Percentiles rank a stretch among this genome's conserved stretches.
Evolutionary conservation across 2,888 invertebrate species (phyloP).

Genomic region (Drosophila infuscata): DNA sequence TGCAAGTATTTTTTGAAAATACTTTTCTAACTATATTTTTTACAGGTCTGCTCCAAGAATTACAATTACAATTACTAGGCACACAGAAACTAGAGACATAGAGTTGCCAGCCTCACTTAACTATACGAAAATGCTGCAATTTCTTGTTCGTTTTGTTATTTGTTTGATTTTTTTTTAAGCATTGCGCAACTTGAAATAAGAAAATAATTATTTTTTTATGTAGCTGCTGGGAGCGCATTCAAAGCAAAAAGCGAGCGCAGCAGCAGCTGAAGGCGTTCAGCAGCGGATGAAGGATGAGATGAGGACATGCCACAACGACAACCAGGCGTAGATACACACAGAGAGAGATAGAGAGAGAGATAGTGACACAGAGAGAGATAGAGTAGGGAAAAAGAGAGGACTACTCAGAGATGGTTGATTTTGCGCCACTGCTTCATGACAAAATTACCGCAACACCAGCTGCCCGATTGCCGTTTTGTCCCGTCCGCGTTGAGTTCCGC

Average conservation of each 20-base stretch:
- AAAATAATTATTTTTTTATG: slow-evolving; percentile 28
- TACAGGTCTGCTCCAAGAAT: slow-evolving; percentile 34
- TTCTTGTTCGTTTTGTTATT: background rate
- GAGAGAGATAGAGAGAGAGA: background rate
- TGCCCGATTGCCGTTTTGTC: slow-evolving; percentile 83
- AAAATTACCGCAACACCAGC: slow-evolving; percentile 92
- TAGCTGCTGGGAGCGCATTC: slow-evolving; percentile 57
- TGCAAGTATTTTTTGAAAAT: background rate
- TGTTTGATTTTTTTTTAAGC: slow-evolving; percentile 38
- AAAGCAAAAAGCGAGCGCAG: slow-evolving; percentile 65
- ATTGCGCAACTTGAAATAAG: slow-evolving; percentile 50
- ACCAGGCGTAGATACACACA: slow-evolving; percentile 2
- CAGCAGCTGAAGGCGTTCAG: slow-evolving; percentile 44
- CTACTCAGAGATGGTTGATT: slow-evolving; percentile 89
- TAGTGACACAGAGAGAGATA: background rate
- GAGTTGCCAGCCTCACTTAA: slow-evolving; percentile 36
- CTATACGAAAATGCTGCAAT: slow-evolving; percentile 17
- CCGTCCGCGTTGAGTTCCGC: slow-evolving; percentile 71
- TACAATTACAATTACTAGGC: slow-evolving; percentile 38
- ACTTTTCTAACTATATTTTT: background rate
- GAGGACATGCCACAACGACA: slow-evolving; percentile 47
- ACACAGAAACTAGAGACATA: slow-evolving; percentile 46
- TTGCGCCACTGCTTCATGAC: slow-evolving; percentile 91
- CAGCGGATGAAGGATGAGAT: slow-evolving; percentile 24
- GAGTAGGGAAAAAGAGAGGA: background rate